These are phyloP conservation scores for Chelonoidis abingdonii DNA, from an alignment of 2,113 vertebrate genomes.

Conservation along the genomic window DNA sequence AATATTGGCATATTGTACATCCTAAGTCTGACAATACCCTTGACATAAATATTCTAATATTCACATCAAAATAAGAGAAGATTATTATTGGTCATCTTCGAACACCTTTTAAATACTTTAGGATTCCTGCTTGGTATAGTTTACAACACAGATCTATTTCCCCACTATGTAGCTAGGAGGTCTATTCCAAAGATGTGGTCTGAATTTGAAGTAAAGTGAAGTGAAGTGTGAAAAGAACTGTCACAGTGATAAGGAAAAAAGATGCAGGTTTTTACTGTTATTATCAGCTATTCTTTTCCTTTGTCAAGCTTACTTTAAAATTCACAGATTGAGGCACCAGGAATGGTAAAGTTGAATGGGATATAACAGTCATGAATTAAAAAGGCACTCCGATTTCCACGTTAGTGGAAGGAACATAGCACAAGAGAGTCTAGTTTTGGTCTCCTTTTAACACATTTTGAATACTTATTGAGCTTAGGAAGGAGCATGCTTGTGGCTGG, in stretches of 20 bases:
- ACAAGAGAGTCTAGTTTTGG: not conserved
- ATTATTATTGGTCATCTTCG: not conserved
- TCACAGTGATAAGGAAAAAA: not conserved
- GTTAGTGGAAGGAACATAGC: not conserved
- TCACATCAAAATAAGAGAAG: not conserved
- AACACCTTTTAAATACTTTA: not conserved
- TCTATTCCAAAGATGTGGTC: not conserved
- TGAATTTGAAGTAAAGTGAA: constrained; percentile 22
- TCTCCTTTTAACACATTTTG: accelerated
- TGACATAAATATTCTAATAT: not conserved
- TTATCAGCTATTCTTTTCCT: not conserved
- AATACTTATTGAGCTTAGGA: not conserved
- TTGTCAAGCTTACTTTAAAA: constrained; percentile 19
- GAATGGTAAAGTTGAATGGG: not conserved
- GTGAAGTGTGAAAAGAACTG: not conserved
- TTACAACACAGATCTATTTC: constrained; percentile 23
- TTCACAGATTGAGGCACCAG: not conserved
- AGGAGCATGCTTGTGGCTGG: accelerated
- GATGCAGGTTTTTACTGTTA: not conserved
- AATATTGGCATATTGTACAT: not conserved
- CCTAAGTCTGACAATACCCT: accelerated
- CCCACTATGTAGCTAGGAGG: not conserved
- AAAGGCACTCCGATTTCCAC: not conserved
- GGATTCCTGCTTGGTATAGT: constrained; percentile 7
- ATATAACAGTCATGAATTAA: not conserved